A percentile compares a stretch with the other conserved stretches of the same genome.
Conservation (phyloP, 2,113 vertebrate genomes). For the Columba janthina region DNA sequence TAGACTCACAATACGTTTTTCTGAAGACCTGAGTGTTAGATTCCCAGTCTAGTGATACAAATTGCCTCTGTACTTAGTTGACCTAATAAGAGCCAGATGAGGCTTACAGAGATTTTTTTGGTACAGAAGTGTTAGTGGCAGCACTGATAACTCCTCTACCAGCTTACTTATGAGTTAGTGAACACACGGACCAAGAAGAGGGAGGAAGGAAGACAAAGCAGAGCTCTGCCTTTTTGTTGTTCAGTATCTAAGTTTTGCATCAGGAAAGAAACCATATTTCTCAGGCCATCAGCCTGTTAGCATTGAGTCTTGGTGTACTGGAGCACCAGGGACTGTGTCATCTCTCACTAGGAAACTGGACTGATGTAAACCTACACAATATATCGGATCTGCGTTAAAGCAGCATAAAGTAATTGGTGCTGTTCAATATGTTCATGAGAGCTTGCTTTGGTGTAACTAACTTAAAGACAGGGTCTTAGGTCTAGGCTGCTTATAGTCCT, state of each 20-base stretch:
- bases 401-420: not conserved
- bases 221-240: not conserved
- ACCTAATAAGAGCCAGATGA: not conserved
- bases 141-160: not conserved
- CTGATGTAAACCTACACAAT: not conserved
- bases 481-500: not conserved
- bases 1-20: not conserved
- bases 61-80: not conserved
- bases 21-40: not conserved
- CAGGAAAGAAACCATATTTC: not conserved
- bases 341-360: not conserved
- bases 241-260: not conserved
- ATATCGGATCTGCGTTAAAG: not conserved
- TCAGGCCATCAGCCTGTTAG: not conserved
- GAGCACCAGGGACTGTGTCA: not conserved
- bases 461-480: not conserved
- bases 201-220: not conserved
- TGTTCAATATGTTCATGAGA: not conserved
- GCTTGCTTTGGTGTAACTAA: not conserved
- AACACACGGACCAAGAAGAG: not conserved
- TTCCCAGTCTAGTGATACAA: not conserved
- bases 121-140: not conserved
- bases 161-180: not conserved
- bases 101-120: not conserved
- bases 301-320: not conserved